Evolutionary conservation across 2,797 vertebrate genomes (phyloP), one percentile per base, ranked within the genome.

Genomic region (Tamandua tetradactyla): DNA sequence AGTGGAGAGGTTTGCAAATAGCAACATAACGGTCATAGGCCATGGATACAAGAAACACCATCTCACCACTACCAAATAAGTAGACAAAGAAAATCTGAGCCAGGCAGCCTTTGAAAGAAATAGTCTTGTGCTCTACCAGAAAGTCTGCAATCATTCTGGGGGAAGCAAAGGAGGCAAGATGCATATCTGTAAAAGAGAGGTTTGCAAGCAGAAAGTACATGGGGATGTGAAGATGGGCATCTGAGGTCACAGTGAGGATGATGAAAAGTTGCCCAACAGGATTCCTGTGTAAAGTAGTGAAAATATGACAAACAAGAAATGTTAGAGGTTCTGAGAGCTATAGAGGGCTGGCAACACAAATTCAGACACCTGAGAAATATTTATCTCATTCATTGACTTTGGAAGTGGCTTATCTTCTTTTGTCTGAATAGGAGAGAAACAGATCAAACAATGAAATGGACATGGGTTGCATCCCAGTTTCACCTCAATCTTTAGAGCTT

Each of bases 121-220:
- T 96, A 42, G 96, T 95, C 69, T 96, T 97, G 8, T 0, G 0
- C 6, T 95, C 94, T 20, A 87, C 71, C 14, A 97, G 68, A 7
- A 97, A 69, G n/a, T 95, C 96, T 35, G 95, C 30, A 18, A 97
- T 86, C 82, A 94, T 95, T 89, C 97, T 94, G 18, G 97, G 97
- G 0, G 89, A 97, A 22, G 95, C 95, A 80, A 97, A 97, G 18
- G 95, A 96, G 10, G 96, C 94, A 68, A 97, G 78, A 23, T 97
- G 93, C 22, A 97, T 61, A 59, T 97, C 96, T 66, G 97, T 90
- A 44, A 97, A 94, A 72, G 97, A 97, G 30, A 98, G 74, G 14
- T 97, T 96, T 23, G 91, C 95, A 22, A 98, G 94, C 22, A 98
- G 80, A 72, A 97, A 97, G 83, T 96, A 98, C 97, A 97, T 97